These are phyloP conservation scores for Vombatus ursinus DNA, from an alignment of 2,113 vertebrate genomes.

Conservation along the genomic window DNA sequence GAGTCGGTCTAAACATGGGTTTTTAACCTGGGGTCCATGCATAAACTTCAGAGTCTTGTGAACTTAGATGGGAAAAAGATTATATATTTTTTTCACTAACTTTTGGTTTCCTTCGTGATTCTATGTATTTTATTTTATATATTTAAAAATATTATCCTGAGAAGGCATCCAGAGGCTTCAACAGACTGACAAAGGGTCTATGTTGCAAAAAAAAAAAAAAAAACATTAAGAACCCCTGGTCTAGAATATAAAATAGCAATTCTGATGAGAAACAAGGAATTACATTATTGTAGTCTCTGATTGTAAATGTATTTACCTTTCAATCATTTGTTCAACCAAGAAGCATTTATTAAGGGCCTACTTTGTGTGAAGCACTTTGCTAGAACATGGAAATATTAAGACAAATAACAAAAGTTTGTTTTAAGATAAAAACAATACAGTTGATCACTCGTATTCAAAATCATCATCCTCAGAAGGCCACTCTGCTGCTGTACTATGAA, in stretches of 20 bases:
- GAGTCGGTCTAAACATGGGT: not conserved
- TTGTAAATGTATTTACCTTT: not conserved
- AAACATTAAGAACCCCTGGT: not conserved
- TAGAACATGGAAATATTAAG: not conserved
- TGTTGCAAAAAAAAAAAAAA: not conserved
- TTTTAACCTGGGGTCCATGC: not conserved
- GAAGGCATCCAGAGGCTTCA: not conserved
- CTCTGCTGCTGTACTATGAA: not conserved
- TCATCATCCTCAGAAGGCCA: not conserved
- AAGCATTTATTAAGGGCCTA: not conserved
- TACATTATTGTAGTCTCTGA: not conserved
- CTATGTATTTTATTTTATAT: not conserved
- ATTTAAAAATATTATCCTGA: not conserved
- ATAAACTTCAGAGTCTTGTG: not conserved
- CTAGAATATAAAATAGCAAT: not conserved
- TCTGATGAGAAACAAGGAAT: not conserved
- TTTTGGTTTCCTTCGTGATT: not conserved
- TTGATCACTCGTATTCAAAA: not conserved
- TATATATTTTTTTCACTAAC: not conserved
- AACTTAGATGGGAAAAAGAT: not conserved
- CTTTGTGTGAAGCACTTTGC: not conserved
- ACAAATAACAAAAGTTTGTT: not conserved
- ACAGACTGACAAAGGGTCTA: not conserved
- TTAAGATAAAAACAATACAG: not conserved
- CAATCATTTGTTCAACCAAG: not conserved